These are phyloP conservation scores for Diaphora mendica DNA, from an alignment of 2,888 invertebrate species.

Conservation along the genomic window DNA sequence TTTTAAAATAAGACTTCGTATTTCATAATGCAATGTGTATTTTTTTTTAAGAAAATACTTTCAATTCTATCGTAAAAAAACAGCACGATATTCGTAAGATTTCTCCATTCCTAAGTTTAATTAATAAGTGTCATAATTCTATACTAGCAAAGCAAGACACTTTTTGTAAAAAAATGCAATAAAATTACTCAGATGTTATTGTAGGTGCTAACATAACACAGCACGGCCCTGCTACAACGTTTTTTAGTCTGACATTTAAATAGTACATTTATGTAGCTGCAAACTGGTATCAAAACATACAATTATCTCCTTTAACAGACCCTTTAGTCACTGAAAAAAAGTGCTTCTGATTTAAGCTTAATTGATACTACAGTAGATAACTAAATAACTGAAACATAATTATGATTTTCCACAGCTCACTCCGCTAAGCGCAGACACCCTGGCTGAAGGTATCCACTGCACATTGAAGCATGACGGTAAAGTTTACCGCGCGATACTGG, in stretches of 20 bases:
- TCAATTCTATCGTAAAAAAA: not conserved
- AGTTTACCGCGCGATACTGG: conserved; percentile 77
- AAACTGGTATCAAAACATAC: not conserved
- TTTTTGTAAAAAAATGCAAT: not conserved
- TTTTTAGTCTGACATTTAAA: not conserved
- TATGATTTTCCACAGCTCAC: conserved; percentile 61
- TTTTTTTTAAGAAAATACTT: not conserved
- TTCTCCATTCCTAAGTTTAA: not conserved
- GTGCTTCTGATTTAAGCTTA: no score
- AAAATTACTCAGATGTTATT: not conserved
- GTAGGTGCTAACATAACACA: not conserved
- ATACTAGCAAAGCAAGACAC: not conserved
- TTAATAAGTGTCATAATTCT: not conserved
- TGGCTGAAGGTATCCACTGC: conserved; percentile 76
- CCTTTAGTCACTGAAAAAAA: no score
- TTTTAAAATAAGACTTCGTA: not conserved
- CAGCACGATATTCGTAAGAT: not conserved
- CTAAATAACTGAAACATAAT: not conserved
- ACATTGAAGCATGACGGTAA: conserved; percentile 72
- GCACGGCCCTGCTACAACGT: no score
- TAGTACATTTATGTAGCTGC: not conserved
- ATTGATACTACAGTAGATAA: not conserved
- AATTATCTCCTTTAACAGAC: not conserved
- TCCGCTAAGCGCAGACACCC: conserved; percentile 65
- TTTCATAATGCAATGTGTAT: not conserved